Percentiles rank a stretch among this genome's conserved stretches.
Evolutionary conservation across 2,888 invertebrate genomes (phyloP).

Genomic region (Caenorhabditis virilis): DNA sequence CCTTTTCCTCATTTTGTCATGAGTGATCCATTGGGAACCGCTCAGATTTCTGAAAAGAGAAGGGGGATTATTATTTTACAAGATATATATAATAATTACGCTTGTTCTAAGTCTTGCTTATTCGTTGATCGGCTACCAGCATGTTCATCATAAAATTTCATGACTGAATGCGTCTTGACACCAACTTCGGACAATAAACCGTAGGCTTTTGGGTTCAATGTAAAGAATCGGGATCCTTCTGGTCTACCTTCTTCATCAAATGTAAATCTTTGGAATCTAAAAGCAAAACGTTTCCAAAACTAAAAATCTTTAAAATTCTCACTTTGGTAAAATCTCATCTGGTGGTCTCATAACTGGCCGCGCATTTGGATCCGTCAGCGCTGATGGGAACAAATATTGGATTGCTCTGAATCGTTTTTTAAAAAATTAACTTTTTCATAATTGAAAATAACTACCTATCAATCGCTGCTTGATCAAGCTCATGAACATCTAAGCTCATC

Average conservation of each 20-base stretch:
- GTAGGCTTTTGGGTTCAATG: conserved; percentile 84
- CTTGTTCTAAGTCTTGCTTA: conserved; percentile 28
- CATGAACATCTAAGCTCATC: conserved; percentile 89
- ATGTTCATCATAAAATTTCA: conserved; percentile 52
- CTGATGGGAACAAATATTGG: conserved; percentile 92
- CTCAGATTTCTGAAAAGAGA: conserved; percentile 62
- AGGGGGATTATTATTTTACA: background rate
- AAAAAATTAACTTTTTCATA: background rate
- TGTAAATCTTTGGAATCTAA: conserved; percentile 52
- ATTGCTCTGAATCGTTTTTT: conserved; percentile 86
- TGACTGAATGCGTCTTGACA: conserved; percentile 51
- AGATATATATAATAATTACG: conserved; percentile 21
- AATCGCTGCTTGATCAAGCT: conserved; percentile 84
- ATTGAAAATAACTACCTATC: conserved; percentile 73
- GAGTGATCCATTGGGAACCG: conserved; percentile 69
- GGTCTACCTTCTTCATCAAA: conserved; percentile 81
- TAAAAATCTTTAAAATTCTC: background rate
- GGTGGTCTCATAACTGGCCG: conserved; percentile 89
- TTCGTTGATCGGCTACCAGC: conserved; percentile 19
- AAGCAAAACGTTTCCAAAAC: background rate
- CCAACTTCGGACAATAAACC: conserved; percentile 76
- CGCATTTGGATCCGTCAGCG: conserved; percentile 82
- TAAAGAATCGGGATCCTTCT: conserved; percentile 88
- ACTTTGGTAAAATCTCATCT: conserved; percentile 74
- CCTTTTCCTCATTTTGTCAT: conserved; percentile 55